Evolutionary conservation across 2,797 vertebrate species (phyloP), one percentile per base, ranked within the genome.

Genomic region (Vireo griseus): DNA sequence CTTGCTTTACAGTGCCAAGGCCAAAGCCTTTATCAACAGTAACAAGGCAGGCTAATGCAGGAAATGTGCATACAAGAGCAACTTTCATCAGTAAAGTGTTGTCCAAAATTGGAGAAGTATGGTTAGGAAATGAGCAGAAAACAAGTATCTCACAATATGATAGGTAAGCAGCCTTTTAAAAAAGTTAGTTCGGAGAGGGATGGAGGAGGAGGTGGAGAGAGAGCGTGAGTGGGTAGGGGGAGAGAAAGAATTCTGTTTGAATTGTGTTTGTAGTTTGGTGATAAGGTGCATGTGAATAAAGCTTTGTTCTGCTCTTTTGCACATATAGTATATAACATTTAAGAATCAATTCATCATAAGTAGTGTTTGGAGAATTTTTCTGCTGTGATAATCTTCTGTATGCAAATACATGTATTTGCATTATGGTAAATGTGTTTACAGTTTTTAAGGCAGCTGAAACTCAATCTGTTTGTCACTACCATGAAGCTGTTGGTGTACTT

Each of bases 91-190:
- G 94, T 96, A 98, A 98, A 21, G 98, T 99, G 2, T 94, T 99
- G 68, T 98, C 98, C 81, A 99, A 99, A 98, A 99, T 99, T 31
- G 98, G 98, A 96, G 99, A 99, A 93, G 98, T 99, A 21, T 98
- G 98, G 98, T 92, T 97, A 45, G 98, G 98, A 90, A 98, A 95
- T 90, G 98, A 98, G 54, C 65, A 96, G 71, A 97, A 97, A 57
- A 97, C 93, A 5, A 96, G 92, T 35, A 91, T 88, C 16, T 98
- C 98, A 20, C 97, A 97, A 28, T 75, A 89, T 20, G 97, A 94
- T 69, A 98, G 97, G 99, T 99, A 96, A 97, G 88, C 16, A 76
- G 20, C 18, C 11, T 71, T 90, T 40, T 45, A 16, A 10, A 12
- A 24, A 25, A 31, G 22, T 59, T 26, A 13, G 6, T 33, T 0